Evolutionary conservation across 2,113 vertebrate genomes (phyloP).

Genomic region (Agelaius phoeniceus): DNA sequence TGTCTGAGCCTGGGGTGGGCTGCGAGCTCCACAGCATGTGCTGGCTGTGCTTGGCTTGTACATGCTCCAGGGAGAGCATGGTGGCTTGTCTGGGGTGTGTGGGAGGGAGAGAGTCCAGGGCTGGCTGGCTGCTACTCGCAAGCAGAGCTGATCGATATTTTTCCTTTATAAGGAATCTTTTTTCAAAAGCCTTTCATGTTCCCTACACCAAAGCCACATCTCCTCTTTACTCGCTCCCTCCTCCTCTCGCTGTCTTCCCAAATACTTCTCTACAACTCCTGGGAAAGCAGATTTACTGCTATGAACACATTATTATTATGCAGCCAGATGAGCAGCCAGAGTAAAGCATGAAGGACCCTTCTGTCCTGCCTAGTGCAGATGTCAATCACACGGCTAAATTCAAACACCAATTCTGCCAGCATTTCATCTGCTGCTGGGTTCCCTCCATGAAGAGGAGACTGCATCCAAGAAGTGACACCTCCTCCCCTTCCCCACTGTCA

Average conservation of each 20-base stretch:
- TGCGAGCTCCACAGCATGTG: background rate
- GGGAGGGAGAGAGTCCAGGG: background rate
- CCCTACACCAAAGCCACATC: background rate
- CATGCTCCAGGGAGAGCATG: background rate
- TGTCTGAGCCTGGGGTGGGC: background rate
- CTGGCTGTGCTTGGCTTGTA: background rate
- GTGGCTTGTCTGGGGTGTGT: background rate
- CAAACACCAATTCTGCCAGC: background rate
- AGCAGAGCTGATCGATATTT: background rate
- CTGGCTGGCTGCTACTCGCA: constrained; percentile 5
- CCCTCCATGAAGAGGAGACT: background rate
- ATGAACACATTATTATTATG: background rate
- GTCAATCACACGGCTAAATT: background rate
- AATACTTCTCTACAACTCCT: constrained; percentile 44
- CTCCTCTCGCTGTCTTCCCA: background rate
- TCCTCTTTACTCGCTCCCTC: background rate
- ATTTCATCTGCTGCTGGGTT: background rate
- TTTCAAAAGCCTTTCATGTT: background rate
- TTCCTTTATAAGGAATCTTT: background rate
- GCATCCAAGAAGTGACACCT: background rate
- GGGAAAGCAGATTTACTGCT: constrained; percentile 29
- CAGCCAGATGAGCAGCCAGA: constrained; percentile 8
- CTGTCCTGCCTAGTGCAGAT: background rate
- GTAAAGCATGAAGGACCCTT: background rate
- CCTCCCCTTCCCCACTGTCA: background rate